Conservation (phyloP, 1,140 invertebrate species). For the Zaprionus ghesquierei region DNA sequence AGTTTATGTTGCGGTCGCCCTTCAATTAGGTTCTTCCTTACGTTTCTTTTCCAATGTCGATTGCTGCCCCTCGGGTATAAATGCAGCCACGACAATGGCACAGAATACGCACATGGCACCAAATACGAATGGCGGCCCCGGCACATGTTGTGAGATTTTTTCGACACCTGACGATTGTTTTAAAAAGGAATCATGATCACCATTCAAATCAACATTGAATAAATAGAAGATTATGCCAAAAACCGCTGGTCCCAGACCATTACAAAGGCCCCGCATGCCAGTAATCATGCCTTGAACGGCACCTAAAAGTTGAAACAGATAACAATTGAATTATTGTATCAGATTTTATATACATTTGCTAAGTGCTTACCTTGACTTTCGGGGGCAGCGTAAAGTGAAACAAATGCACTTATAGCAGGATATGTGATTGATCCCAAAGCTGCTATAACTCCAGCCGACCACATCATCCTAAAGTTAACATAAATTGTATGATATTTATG, state of each 20-base stretch:
- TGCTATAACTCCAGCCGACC: constrained; percentile 97
- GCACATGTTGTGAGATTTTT: constrained; percentile 88
- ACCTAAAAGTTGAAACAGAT: constrained; percentile 83
- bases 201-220: constrained; percentile 98
- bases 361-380: constrained; percentile 94
- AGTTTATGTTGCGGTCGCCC: constrained; percentile 1
- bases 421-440: constrained; percentile 98
- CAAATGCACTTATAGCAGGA: constrained; percentile 99
- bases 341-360: background rate
- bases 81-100: constrained; percentile 95
- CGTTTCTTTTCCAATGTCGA: constrained; percentile 83
- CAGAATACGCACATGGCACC: constrained; percentile 98
- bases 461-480: constrained; percentile 95
- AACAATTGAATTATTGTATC: background rate
- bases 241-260: constrained; percentile 96
- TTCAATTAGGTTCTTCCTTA: constrained; percentile 49
- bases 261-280: constrained; percentile 96
- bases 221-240: constrained; percentile 99
- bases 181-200: constrained; percentile 83
- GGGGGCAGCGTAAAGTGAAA: constrained; percentile 97
- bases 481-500: background rate
- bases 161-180: constrained; percentile 59
- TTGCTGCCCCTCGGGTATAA: constrained; percentile 91
- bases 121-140: constrained; percentile 99
- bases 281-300: constrained; percentile 99